A percentile compares a stretch with the other conserved stretches of the same genome.
These are phyloP conservation scores for Enteromius anoplus DNA, from an alignment of 2,797 vertebrate species.

Conservation along the genomic window DNA sequence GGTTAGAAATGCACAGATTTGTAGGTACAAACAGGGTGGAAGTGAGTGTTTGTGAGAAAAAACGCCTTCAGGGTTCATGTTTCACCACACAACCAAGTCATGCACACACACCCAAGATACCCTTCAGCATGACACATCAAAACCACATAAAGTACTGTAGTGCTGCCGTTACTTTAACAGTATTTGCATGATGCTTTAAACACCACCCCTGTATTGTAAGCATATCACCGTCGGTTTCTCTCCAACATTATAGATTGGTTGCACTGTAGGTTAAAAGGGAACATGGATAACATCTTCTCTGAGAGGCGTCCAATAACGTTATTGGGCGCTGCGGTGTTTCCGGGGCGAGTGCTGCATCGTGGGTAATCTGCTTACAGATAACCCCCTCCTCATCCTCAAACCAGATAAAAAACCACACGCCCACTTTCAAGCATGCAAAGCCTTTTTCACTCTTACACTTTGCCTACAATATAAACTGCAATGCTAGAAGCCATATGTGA, in stretches of 20 bases:
- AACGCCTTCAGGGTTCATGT: not conserved
- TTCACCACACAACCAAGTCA: not conserved
- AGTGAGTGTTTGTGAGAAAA: not conserved
- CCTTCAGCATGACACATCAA: not conserved
- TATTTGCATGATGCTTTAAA: not conserved
- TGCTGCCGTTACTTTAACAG: not conserved
- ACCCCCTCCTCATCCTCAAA: constrained; percentile 18
- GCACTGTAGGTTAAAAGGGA: not conserved
- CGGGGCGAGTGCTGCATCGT: constrained; percentile 27
- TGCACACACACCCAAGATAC: not conserved
- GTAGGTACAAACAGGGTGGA: not conserved
- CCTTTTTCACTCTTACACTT: constrained; percentile 30
- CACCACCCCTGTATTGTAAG: not conserved
- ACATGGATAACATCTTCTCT: not conserved
- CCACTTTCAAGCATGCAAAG: constrained; percentile 22
- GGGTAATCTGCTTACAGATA: constrained; percentile 38
- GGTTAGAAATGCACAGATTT: constrained; percentile 31
- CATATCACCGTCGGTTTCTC: not conserved
- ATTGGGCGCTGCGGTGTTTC: not conserved
- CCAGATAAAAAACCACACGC: constrained; percentile 49
- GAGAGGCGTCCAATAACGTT: not conserved
- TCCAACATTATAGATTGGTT: not conserved
- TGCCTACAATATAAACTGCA: constrained; percentile 54
- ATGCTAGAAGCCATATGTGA: constrained; percentile 56
- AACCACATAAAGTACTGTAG: not conserved